These are phyloP conservation scores for Cinclus mexicanus DNA, from an alignment of 2,113 vertebrate species.

Conservation along the genomic window DNA sequence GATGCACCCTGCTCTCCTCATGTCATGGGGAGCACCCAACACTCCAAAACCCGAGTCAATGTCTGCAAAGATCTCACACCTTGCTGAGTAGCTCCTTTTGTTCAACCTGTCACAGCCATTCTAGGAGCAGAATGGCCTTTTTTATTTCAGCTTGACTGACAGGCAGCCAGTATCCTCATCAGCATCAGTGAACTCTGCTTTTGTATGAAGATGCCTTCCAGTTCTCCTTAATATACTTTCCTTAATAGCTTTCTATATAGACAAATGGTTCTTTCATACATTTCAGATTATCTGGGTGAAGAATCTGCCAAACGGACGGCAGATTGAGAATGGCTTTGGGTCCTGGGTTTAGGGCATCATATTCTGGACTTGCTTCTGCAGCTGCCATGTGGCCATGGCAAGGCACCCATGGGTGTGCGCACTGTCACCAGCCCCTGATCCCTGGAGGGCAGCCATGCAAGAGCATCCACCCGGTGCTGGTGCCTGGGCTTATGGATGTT, in stretches of 20 bases:
- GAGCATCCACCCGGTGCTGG: neutral
- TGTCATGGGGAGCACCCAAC: accelerated
- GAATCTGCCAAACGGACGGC: neutral
- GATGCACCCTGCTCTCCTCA: neutral
- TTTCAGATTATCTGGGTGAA: neutral
- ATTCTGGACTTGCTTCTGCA: neutral
- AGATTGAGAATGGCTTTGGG: neutral
- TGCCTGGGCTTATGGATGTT: neutral
- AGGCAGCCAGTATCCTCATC: neutral
- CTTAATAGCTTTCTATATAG: neutral
- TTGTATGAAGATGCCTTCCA: neutral
- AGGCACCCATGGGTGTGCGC: neutral
- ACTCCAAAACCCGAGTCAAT: neutral
- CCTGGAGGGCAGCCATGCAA: neutral
- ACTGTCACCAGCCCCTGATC: neutral
- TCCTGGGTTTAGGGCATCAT: neutral
- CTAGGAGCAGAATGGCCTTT: neutral
- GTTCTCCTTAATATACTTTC: neutral
- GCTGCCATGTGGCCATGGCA: neutral
- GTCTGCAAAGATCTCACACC: neutral
- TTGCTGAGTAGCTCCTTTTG: neutral
- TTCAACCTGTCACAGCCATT: neutral
- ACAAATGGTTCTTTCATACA: neutral
- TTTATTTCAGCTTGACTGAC: neutral
- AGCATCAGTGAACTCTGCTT: neutral